Evolutionary conservation across 1,140 invertebrate species (phyloP).

Genomic region (Meteorus sp.): DNA sequence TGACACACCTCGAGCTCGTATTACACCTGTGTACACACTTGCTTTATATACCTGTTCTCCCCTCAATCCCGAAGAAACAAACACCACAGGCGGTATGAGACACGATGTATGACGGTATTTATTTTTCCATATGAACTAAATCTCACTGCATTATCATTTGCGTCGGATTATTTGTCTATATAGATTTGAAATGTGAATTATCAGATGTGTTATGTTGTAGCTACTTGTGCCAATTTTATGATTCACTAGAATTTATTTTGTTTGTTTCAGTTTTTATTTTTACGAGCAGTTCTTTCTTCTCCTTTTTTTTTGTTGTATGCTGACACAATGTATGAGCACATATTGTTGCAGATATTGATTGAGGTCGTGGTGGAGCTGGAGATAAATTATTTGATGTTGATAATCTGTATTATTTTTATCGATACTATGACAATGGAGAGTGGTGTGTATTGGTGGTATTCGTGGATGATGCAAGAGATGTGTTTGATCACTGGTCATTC

Average conservation of each 20-base stretch:
- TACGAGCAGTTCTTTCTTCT: too few species aligned
- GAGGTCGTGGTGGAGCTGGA: background rate
- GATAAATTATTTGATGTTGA: background rate
- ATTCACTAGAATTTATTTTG: too few species aligned
- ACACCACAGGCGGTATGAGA: background rate
- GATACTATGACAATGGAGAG: constrained; percentile 3
- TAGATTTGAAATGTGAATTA: too few species aligned
- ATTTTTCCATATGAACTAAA: background rate
- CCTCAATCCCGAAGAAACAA: background rate
- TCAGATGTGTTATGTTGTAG: too few species aligned
- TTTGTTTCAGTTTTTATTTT: too few species aligned
- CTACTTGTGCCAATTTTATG: too few species aligned
- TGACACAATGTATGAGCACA: background rate
- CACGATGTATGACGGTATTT: background rate
- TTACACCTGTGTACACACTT: constrained; percentile 32
- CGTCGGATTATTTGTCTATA: too few species aligned
- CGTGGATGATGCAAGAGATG: background rate
- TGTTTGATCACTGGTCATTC: too few species aligned
- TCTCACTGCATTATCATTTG: background rate
- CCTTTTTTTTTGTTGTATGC: too few species aligned
- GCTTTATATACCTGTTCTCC: background rate
- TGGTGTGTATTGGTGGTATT: background rate
- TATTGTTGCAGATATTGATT: background rate
- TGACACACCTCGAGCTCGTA: constrained; percentile 20
- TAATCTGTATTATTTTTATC: constrained; percentile 8